Conservation (phyloP, 2,888 invertebrate species). For the Spialia ferax region DNA sequence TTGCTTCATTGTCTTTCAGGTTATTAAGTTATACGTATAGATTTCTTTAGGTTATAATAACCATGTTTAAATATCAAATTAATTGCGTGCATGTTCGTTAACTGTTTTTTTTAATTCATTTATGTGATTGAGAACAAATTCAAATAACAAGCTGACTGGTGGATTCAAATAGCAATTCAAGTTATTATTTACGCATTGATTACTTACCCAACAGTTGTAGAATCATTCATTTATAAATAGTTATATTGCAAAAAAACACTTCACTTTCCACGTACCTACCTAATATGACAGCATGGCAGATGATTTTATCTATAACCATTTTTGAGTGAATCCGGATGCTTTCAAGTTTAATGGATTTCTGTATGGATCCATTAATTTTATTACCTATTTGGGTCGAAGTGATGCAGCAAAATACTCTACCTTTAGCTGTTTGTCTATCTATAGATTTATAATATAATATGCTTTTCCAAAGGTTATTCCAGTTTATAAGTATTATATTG, state of each 20-base stretch:
- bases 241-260: neutral
- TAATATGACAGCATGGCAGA: neutral
- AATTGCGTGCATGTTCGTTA: too few relatives aligned
- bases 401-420: constrained; percentile 7
- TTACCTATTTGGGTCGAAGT: constrained; percentile 60
- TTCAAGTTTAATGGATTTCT: constrained; percentile 63
- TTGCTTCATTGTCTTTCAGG: neutral
- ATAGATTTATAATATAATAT: neutral
- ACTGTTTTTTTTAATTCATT: too few relatives aligned
- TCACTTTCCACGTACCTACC: neutral
- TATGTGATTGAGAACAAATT: too few relatives aligned
- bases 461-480: too few relatives aligned
- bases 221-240: too few relatives aligned
- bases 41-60: neutral
- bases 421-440: neutral
- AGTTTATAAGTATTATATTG: too few relatives aligned
- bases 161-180: too few relatives aligned
- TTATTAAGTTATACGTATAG: neutral
- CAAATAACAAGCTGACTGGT: too few relatives aligned
- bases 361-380: constrained; percentile 71
- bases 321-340: constrained; percentile 34
- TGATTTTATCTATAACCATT: neutral
- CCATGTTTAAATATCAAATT: too few relatives aligned
- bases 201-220: neutral
- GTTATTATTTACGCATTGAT: too few relatives aligned